These are phyloP conservation scores for Whitmania pigra DNA, from an alignment of 1,140 invertebrate species.

Conservation along the genomic window DNA sequence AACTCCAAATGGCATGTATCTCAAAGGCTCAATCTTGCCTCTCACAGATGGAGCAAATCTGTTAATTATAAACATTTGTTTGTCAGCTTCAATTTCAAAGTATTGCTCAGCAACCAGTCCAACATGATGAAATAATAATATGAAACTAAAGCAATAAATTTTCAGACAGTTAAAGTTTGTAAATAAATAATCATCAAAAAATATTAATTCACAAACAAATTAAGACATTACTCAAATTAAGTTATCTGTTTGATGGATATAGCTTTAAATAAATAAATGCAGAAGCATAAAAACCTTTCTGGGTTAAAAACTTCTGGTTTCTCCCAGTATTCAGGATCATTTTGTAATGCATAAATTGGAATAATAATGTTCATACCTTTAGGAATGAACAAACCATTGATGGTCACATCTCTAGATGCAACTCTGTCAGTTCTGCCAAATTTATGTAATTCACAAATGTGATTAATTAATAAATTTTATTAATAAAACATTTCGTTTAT, in stretches of 20 bases:
- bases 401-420: slow-evolving; percentile 19
- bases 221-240: no score
- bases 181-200: no score
- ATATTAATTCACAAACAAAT: no score
- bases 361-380: slow-evolving; percentile 39
- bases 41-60: slow-evolving; percentile 28
- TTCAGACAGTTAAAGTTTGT: background rate
- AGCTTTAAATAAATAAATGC: no score
- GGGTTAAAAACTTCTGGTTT: slow-evolving; percentile 43
- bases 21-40: slow-evolving; percentile 30
- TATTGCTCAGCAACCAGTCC: no score
- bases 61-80: background rate
- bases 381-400: slow-evolving; percentile 28
- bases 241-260: no score
- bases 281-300: slow-evolving; percentile 29
- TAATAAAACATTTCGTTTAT: background rate
- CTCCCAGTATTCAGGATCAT: slow-evolving; percentile 39
- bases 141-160: background rate
- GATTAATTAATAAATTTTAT: background rate
- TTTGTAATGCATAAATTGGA: slow-evolving; percentile 47
- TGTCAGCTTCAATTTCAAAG: no score
- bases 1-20: slow-evolving; percentile 47
- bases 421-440: slow-evolving; percentile 11
- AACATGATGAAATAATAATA: background rate
- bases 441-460: slow-evolving; percentile 30